Evolutionary conservation across 2,113 vertebrate genomes (phyloP), one percentile per base, ranked within the genome.

Genomic region (Holacanthus passer): DNA sequence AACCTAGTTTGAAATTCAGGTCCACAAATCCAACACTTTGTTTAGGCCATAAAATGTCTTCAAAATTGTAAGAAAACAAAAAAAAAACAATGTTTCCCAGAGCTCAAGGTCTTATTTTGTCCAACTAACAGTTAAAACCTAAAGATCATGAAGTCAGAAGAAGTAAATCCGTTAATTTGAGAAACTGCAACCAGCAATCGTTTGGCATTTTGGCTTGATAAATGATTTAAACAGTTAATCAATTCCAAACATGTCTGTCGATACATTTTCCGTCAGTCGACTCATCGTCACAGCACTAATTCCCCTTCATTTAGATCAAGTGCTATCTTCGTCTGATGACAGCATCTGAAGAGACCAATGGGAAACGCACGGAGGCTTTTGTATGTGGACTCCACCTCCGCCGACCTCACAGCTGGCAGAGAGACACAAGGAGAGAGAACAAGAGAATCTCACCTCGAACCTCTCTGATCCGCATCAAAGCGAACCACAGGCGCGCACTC

Each of bases 401-500:
- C 32, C 0, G 56, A 78, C 63, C 50, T 39, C 81, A 80, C 86
- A 90, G 82, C 79, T 88, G 88, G 82, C 73, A 17, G 45, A 17
- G 68, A 87, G 37, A 82, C 70, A 81, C 43, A 63, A 48, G 22
- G 27, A 65, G 45, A 65, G 62, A 83, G 68, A 75, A 78, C 32
- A 58, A 88, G 77, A 79, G 63, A 79, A 64, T 66, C n/a, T n/a
- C 72, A 77, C 65, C 82, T 87, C 59, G 59, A 58, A 45, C 75
- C 76, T 79, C 86, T 89, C 72, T 86, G 88, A 89, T 89, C 64
- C 60, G 77, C 77, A 77, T 89, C 88, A 87, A 89, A 85, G 83
- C 80, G 62, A 77, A 82, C 66, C 53, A 37, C 77, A 56, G 0
- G 43, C 66, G 43, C 50, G 20, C 31, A 24, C 70, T 65, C 71